Evolutionary conservation across 2,888 invertebrate genomes (phyloP).

Genomic region (Bombyx huttoni): DNA sequence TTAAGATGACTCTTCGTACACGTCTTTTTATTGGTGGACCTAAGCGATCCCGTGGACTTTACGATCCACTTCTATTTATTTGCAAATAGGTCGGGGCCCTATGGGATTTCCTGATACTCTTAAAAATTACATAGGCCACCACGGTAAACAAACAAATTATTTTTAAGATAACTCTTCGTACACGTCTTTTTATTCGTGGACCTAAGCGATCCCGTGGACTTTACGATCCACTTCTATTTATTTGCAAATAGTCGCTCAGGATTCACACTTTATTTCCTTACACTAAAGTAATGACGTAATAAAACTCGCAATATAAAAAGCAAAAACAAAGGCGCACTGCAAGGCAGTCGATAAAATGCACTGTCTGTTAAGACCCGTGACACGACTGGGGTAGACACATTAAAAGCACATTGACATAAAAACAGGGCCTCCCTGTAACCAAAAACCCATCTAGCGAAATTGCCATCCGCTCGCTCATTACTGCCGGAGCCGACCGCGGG

Average conservation of each 20-base stretch:
- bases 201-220: neutral
- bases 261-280: conserved; percentile 1
- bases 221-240: neutral
- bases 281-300: neutral
- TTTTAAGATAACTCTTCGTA: neutral
- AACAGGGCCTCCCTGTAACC: conserved; percentile 46
- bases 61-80: neutral
- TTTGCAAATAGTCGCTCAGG: neutral
- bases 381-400: conserved; percentile 35
- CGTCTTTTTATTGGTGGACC: neutral
- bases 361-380: conserved; percentile 17
- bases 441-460: conserved; percentile 67
- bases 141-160: too few relatives aligned
- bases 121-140: too few relatives aligned
- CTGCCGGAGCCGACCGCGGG: conserved; percentile 61
- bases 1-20: neutral
- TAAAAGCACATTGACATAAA: conserved; percentile 57
- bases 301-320: conserved; percentile 1
- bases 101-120: too few relatives aligned
- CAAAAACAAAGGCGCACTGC: conserved; percentile 1
- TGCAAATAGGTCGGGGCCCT: too few relatives aligned
- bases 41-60: neutral
- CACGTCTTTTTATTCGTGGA: neutral
- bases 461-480: conserved; percentile 69
- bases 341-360: conserved; percentile 18